Base-by-base conservation (phyloP, 1,140 invertebrate species). In the Ditylenchus dipsaci region DNA sequence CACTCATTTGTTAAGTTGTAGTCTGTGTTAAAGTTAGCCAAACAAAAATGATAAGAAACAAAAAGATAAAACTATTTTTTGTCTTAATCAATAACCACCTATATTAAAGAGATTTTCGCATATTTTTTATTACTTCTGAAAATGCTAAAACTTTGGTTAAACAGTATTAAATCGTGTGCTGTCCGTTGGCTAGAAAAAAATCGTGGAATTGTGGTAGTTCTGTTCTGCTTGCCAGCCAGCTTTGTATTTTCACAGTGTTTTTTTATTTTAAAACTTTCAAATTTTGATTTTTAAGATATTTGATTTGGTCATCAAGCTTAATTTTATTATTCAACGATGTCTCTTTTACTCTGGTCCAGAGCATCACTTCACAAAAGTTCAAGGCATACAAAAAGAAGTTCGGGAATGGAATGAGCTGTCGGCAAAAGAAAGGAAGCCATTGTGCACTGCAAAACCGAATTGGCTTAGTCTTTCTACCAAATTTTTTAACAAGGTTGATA, bases 401-500 rank as follows among this genome's bases (percentile, higher is more conserved):
- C 63, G 60, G 75, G 69, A 85, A 82, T 88, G 88, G 87, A 87
- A 86, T 70, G 86, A 87, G 53, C 77, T 85, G n/a, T 84, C 86
- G 0, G 61, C 78, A 26, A 71, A 81, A 30, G 75, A 87, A 23
- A 79, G 85, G 1, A 88, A 87, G 63, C 79, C 87, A 1, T 84
- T 89, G 27, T 89, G 88, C 79, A 89, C 88, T 0, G 86, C 88
- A 0, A 80, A 88, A 47, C 88, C 88, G 15, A 89, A 89, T 80
- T 89, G 88, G 88, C 83, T 88, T 21, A 88, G 87, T 53, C 82
- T 89, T 17, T 89, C 88, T 1, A 88, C 87, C 1, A 89, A 86
- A 0, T 89, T 89, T 80, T 89, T 88, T 81, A 83, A 84, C 74
- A 89, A 89, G 77, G 84, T 84, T 65, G n/a, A n/a, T n/a, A n/a